Percentiles rank a stretch among this genome's conserved stretches.
Evolutionary conservation across 2,797 vertebrate genomes (phyloP).

Genomic region (Fratercula arctica): DNA sequence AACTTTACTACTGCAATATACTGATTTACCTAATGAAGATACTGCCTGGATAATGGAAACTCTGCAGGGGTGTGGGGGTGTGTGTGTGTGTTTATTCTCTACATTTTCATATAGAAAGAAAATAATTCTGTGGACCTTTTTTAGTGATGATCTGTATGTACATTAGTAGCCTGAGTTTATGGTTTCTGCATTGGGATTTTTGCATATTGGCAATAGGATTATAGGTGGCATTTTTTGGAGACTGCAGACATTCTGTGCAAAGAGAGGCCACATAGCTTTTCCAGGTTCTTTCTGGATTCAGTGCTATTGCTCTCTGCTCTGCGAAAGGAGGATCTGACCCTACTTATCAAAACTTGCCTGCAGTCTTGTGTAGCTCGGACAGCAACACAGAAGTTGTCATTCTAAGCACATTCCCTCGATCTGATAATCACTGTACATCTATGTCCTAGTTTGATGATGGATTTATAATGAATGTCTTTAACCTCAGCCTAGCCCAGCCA

Average conservation of each 20-base stretch:
- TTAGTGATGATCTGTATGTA: not conserved
- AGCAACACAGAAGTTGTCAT: not conserved
- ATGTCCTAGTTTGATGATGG: conserved; percentile 49
- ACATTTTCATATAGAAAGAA: not conserved
- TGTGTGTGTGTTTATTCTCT: fast-evolving
- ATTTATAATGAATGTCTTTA: conserved; percentile 49
- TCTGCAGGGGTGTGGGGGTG: not conserved
- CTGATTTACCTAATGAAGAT: not conserved
- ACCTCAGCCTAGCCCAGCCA: conserved; percentile 54
- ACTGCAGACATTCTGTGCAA: not conserved
- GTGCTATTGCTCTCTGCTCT: not conserved
- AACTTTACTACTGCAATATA: not conserved
- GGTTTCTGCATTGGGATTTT: not conserved
- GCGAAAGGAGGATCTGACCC: not conserved
- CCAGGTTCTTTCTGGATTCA: not conserved
- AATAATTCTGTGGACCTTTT: not conserved
- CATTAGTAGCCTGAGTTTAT: not conserved
- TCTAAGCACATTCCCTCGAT: not conserved
- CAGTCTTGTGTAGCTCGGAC: not conserved
- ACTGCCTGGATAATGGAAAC: not conserved
- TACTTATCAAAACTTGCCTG: fast-evolving
- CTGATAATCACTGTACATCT: not conserved
- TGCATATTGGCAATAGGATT: not conserved
- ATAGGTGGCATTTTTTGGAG: not conserved
- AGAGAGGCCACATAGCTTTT: not conserved